Conservation (phyloP, 37 sponge, comb jelly and placozoan genomes). For the Geodia barretti region DNA sequence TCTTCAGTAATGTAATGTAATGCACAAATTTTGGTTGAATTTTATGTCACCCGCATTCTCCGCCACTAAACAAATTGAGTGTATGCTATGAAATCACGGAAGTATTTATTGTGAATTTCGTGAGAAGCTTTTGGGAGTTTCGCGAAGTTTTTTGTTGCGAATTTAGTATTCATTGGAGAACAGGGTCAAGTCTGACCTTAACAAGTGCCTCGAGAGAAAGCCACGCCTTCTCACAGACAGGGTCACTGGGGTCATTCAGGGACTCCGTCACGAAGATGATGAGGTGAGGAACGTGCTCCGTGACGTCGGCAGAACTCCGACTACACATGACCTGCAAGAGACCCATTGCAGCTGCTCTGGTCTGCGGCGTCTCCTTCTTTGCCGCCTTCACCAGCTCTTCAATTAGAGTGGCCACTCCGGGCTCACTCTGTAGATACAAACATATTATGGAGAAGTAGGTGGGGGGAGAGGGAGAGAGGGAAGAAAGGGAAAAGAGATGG, state of each 20-base stretch:
- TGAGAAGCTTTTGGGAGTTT: no score
- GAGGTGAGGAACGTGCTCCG: slow-evolving; percentile 70
- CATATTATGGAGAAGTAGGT: not conserved
- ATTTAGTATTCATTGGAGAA: not conserved
- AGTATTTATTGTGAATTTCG: no score
- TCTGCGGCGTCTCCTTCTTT: not conserved
- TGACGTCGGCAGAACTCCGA: slow-evolving; percentile 34
- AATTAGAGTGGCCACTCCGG: slow-evolving; percentile 52
- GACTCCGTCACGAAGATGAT: slow-evolving; percentile 60
- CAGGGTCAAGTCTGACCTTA: slow-evolving; percentile 55
- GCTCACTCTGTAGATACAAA: slow-evolving; percentile 61
- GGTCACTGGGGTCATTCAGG: slow-evolving; percentile 71
- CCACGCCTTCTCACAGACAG: slow-evolving; percentile 83
- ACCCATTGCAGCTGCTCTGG: slow-evolving; percentile 50
- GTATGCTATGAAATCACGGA: no score
- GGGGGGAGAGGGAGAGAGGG: no score
- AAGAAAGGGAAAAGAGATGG: not conserved
- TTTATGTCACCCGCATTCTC: no score
- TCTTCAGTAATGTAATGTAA: no score
- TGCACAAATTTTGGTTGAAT: no score
- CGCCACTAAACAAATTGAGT: no score
- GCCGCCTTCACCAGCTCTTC: slow-evolving; percentile 57
- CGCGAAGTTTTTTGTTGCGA: not conserved
- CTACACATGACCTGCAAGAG: slow-evolving; percentile 62
- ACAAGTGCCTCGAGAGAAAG: slow-evolving; percentile 74